Conservation (phyloP, 2,113 vertebrate genomes). For the Tenrec ecaudatus region DNA sequence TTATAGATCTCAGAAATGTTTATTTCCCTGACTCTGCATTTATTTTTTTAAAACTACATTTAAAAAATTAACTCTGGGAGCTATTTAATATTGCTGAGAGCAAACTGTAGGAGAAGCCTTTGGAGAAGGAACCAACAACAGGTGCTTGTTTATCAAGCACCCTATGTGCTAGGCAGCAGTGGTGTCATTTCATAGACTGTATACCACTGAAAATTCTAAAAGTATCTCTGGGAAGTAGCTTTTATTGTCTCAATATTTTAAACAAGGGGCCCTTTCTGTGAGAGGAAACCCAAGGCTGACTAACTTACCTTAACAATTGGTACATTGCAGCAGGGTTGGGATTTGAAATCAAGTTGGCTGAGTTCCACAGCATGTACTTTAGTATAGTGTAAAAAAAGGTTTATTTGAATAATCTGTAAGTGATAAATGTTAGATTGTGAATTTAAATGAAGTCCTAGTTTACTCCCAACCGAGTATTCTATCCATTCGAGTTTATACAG, state of each 20-base stretch:
- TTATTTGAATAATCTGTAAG: background rate
- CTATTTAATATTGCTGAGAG: background rate
- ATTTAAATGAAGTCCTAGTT: slow-evolving; percentile 25
- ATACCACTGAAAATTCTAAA: slow-evolving; percentile 35
- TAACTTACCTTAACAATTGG: background rate
- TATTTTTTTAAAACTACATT: too few species aligned
- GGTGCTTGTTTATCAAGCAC: background rate
- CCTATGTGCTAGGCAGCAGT: background rate
- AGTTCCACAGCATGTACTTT: background rate
- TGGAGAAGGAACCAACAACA: background rate
- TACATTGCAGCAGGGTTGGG: background rate
- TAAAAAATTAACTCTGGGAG: background rate
- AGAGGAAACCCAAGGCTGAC: background rate
- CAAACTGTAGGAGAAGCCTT: background rate
- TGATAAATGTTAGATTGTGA: background rate
- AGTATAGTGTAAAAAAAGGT: background rate
- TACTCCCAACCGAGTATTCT: slow-evolving; percentile 37
- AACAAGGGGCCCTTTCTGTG: background rate
- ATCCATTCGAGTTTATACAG: background rate
- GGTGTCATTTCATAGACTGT: background rate
- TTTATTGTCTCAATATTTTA: background rate
- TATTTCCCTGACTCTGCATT: background rate
- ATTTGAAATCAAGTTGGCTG: slow-evolving; percentile 30
- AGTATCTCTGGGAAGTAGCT: slow-evolving; percentile 13
- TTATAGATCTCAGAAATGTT: background rate